These are phyloP conservation scores for Amblyopsis rosae DNA, from an alignment of 2,113 vertebrate genomes.

Conservation along the genomic window DNA sequence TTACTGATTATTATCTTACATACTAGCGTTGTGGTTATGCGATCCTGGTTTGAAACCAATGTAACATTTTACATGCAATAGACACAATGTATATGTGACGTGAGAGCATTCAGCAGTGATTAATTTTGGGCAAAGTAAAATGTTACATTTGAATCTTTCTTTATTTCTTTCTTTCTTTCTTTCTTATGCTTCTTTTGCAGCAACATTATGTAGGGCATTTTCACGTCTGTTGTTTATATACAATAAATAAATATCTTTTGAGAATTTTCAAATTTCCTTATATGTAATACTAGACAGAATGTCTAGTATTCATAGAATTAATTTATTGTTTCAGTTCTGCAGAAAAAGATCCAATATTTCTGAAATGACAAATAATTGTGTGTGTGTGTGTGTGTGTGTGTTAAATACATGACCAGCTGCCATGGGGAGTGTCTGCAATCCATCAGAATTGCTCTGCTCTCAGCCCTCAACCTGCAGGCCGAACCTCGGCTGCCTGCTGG, in stretches of 20 bases:
- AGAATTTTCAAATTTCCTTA: no score
- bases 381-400: background rate
- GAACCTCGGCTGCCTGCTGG: constrained; percentile 60
- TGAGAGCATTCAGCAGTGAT: background rate
- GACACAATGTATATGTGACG: background rate
- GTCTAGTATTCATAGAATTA: no score
- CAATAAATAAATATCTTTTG: no score
- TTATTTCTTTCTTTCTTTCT: background rate
- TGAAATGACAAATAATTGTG: background rate
- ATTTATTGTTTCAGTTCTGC: no score
- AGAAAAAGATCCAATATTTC: no score
- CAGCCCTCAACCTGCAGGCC: constrained; percentile 57
- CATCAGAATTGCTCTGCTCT: constrained; percentile 62
- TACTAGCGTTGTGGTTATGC: no score
- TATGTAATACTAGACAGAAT: no score
- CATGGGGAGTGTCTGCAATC: constrained; percentile 43
- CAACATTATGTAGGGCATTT: no score
- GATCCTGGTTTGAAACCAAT: background rate
- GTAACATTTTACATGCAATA: background rate
- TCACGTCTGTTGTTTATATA: no score
- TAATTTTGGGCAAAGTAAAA: background rate
- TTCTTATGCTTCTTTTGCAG: no score
- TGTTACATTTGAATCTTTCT: background rate
- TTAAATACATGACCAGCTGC: constrained; percentile 55
- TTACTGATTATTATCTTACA: no score